A percentile compares a stretch with the other conserved stretches of the same genome.
phyloP scores from a whole-genome alignment of 2,888 invertebrate species.

The Keiferia lycopersicella region DNA sequence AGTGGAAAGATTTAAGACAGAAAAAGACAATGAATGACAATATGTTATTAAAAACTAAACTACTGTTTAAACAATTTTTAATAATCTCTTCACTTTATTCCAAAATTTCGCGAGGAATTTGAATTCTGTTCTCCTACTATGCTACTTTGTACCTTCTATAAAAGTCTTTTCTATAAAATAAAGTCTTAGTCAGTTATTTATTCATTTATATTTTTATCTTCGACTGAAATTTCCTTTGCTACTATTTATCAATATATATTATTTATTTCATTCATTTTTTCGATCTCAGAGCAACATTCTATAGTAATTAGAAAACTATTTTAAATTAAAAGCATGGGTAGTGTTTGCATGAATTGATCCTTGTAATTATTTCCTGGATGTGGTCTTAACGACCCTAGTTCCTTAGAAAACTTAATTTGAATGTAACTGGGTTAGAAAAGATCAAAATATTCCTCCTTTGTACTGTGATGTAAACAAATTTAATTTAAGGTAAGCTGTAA shows the following conservation, averaged over 20 bases:
- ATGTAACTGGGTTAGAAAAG: constrained; percentile 27
- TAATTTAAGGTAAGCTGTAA: constrained; percentile 58
- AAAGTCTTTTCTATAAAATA: not conserved
- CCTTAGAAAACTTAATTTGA: constrained; percentile 6
- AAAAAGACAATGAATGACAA: no score
- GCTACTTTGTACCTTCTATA: not conserved
- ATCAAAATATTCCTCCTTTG: constrained; percentile 37
- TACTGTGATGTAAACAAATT: constrained; percentile 34
- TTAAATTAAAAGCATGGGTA: constrained; percentile 63
- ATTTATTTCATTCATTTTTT: not conserved
- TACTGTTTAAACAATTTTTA: no score
- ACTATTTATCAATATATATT: not conserved
- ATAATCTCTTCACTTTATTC: no score
- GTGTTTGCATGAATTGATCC: constrained; percentile 56
- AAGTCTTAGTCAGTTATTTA: not conserved
- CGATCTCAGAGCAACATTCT: constrained; percentile 13
- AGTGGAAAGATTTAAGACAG: no score
- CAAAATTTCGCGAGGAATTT: no score
- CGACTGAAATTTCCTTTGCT: constrained; percentile 1
- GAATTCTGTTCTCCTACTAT: no score
- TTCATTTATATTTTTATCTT: not conserved
- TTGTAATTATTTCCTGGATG: constrained; percentile 39
- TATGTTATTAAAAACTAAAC: no score
- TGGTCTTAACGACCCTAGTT: constrained; percentile 41
- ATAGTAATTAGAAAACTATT: constrained; percentile 36